Conservation (phyloP, 2,113 vertebrate genomes). For the Azemiops feae region DNA sequence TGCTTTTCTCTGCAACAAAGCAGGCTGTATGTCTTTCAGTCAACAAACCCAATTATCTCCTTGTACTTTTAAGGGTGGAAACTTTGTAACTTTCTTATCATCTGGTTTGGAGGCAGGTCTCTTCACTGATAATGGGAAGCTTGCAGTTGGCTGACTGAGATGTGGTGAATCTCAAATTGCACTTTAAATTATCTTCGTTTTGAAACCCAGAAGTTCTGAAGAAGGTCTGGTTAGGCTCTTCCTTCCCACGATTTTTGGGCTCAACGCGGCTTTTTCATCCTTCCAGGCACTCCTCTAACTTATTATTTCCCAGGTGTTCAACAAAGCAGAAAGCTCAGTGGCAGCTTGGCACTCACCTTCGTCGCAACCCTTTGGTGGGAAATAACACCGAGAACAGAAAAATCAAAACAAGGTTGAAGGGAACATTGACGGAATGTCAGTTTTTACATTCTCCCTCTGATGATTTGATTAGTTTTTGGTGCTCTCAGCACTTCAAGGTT, state of each 20-base stretch:
- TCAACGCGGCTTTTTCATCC: neutral
- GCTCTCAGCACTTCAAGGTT: neutral
- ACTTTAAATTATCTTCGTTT: neutral
- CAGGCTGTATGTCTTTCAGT: neutral
- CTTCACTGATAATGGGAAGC: neutral
- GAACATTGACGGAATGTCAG: neutral
- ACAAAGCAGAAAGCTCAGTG: neutral
- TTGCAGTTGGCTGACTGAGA: neutral
- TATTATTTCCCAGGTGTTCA: neutral
- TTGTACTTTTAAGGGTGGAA: neutral
- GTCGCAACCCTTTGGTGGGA: neutral
- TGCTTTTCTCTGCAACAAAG: neutral
- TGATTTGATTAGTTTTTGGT: neutral
- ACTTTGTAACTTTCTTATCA: neutral
- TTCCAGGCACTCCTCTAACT: neutral
- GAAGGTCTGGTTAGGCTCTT: neutral
- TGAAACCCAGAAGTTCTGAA: neutral
- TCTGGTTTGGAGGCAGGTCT: neutral
- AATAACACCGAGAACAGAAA: neutral
- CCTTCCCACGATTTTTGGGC: neutral
- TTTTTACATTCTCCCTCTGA: neutral
- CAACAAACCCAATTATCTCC: neutral
- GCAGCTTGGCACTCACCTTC: neutral
- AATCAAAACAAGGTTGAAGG: neutral
- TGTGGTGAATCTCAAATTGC: neutral